These are phyloP conservation scores for Aethes cnicana DNA, from an alignment of 2,888 invertebrate genomes.

Conservation along the genomic window DNA sequence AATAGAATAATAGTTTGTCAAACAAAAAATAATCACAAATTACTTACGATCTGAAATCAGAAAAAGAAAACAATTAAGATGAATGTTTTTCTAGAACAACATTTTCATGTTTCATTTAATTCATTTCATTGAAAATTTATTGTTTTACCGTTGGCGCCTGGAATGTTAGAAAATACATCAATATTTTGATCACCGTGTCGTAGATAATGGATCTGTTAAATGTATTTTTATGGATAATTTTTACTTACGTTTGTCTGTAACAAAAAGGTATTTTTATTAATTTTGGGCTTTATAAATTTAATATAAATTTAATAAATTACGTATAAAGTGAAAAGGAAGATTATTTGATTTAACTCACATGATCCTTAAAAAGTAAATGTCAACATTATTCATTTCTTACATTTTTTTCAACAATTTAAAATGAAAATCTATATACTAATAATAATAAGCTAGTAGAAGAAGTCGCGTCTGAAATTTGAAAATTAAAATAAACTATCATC, in stretches of 20 bases:
- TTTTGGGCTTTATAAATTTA: no score
- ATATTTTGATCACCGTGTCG: neutral
- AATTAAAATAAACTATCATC: no score
- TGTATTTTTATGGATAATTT: neutral
- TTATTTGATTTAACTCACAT: neutral
- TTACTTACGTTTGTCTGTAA: constrained; percentile 41
- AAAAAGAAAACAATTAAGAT: neutral
- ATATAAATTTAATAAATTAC: neutral
- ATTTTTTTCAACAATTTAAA: no score
- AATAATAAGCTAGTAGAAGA: no score
- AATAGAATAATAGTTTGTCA: neutral
- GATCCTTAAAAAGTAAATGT: no score
- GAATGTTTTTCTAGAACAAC: no score
- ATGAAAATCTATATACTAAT: no score
- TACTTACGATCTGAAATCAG: constrained; percentile 6
- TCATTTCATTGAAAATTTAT: neutral
- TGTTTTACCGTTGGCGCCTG: constrained; percentile 20
- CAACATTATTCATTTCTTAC: no score
- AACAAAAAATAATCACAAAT: neutral
- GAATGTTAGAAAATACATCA: constrained; percentile 1
- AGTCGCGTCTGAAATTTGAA: no score
- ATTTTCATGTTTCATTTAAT: no score
- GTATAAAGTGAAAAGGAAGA: neutral
- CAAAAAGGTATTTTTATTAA: constrained; percentile 5
- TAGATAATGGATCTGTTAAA: no score